These are phyloP conservation scores for Clarias laeviceps DNA, from an alignment of 2,797 vertebrate species.

Conservation along the genomic window DNA sequence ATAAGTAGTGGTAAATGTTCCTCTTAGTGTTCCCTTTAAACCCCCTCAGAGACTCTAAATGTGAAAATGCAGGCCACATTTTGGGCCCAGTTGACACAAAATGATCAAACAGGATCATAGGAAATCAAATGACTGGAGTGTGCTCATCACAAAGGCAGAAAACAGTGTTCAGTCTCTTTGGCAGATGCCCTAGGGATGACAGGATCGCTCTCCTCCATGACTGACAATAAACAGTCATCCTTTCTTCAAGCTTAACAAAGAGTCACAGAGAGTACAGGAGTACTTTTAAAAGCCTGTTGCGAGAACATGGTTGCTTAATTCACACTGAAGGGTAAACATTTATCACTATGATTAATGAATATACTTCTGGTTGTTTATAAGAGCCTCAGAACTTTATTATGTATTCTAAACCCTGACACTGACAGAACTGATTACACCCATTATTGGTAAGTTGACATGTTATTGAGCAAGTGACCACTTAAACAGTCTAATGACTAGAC, in stretches of 20 bases:
- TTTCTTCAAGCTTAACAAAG: background rate
- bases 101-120: slow-evolving; percentile 6
- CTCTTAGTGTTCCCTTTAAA: background rate
- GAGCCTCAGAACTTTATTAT: background rate
- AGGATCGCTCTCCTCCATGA: slow-evolving; percentile 22
- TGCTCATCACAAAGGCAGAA: slow-evolving; percentile 59
- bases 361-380: background rate
- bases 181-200: slow-evolving; percentile 59
- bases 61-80: background rate
- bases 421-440: background rate
- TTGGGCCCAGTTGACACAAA: background rate
- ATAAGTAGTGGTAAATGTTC: background rate
- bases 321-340: background rate
- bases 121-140: slow-evolving; percentile 54
- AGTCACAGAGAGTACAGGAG: background rate
- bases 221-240: slow-evolving; percentile 31
- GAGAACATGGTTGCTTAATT: slow-evolving; percentile 23
- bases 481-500: background rate
- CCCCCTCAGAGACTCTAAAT: background rate
- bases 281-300: slow-evolving; percentile 22
- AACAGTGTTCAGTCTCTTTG: slow-evolving; percentile 58
- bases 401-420: background rate
- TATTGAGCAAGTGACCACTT: background rate
- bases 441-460: background rate
- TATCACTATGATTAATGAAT: slow-evolving; percentile 13